Percentiles rank a stretch among this genome's conserved stretches.
Conservation (phyloP, 2,888 invertebrate species). For the Caenorhabditis virilis region DNA sequence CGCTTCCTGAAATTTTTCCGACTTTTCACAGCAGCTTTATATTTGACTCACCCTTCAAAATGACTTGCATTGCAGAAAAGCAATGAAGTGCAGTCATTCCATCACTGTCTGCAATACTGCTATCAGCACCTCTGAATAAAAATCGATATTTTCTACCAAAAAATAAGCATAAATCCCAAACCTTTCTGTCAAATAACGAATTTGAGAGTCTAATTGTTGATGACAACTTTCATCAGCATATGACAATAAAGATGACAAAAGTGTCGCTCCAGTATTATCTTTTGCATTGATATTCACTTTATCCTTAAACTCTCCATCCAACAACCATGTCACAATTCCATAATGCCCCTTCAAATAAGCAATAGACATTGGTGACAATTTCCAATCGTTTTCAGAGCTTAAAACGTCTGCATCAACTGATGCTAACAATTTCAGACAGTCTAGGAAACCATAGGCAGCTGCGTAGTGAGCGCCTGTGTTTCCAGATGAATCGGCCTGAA, state of each 20-base stretch:
- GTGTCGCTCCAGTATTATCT: conserved; percentile 53
- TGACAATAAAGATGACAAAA: conserved; percentile 43
- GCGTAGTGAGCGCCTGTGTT: conserved; percentile 73
- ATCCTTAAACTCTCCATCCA: conserved; percentile 39
- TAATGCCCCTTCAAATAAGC: conserved; percentile 71
- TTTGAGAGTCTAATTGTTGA: conserved; percentile 37
- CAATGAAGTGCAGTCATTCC: conserved; percentile 40
- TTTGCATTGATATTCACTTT: conserved; percentile 51
- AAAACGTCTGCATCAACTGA: conserved; percentile 60
- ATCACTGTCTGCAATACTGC: conserved; percentile 28
- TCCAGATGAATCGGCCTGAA: conserved; percentile 71
- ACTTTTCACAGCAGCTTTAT: background rate
- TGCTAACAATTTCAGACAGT: conserved; percentile 71
- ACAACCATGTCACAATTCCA: conserved; percentile 51
- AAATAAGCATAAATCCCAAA: too few species aligned
- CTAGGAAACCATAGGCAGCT: conserved; percentile 73
- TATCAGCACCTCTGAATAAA: conserved; percentile 36
- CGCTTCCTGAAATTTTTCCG: conserved; percentile 7
- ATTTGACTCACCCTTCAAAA: conserved; percentile 11
- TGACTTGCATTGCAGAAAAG: conserved; percentile 23
- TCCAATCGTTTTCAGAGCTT: conserved; percentile 56
- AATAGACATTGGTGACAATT: conserved; percentile 72
- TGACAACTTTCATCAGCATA: conserved; percentile 40
- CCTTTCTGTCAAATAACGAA: conserved; percentile 45
- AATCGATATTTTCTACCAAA: too few species aligned